Base-by-base conservation (phyloP, 2,797 vertebrate genomes). In the Anguilla anguilla region DNA sequence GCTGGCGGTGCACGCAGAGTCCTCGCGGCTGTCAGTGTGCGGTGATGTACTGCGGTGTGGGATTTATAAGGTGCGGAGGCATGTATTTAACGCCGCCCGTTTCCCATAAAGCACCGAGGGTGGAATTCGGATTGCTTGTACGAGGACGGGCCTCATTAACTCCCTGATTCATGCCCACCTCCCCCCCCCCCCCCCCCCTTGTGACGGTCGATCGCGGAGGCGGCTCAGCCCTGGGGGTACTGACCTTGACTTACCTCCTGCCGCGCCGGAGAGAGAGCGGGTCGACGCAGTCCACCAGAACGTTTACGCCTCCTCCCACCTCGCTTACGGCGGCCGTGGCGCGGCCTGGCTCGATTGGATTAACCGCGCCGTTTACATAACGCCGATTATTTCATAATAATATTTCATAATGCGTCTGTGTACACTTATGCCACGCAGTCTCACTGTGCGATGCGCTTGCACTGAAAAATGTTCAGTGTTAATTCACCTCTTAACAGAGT, bases 111-210 rank as follows among this genome's bases (percentile, higher is more conserved):
- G 17, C 15, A 46, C 74, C 31, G 39, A 79, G 35, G 17, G 39
- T 46, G 74, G 15, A 22, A 43, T 79, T 79, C 74, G 15, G 74
- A 79, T 79, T 79, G 15, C 74, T 79, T 79, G 46, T 79, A 79
- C 74, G 46, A 19, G 74, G 39, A 35, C 74, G 31, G 39, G 35
- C 74, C 74, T 46, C 74, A 46, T 79, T 79, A 79, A 79, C 39
- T 19, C 4, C 39, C 35, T 79, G 74, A 79, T 79, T 43, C 74
- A 79, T 79, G 35, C 25, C 74, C 39, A 2, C 39, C 39, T 39
- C 31, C 31, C 31, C 31, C 31, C 31, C 2, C 39, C 39, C 39
- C 39, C 35, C 35, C 35, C 2, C 39, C 74, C 74, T 15, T 1
- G 35, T 22, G 74, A 15, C 17, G 13, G 31, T 74, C 69, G 31